Percentiles rank a stretch among this genome's conserved stretches.
These are phyloP conservation scores for Tenthredo notha DNA, from an alignment of 2,888 invertebrate species.

Conservation along the genomic window DNA sequence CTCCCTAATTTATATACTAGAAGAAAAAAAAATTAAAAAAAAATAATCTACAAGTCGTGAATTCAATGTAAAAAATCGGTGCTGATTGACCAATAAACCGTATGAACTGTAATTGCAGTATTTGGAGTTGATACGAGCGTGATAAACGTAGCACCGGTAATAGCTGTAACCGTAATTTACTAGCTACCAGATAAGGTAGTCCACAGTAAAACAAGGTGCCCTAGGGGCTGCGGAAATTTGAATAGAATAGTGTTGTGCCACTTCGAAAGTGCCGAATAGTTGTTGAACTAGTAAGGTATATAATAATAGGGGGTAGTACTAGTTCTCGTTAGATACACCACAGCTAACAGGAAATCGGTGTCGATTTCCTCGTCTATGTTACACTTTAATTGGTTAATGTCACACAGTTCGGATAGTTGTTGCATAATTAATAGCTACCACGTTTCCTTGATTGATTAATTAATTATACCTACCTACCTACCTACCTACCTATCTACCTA, in stretches of 20 bases:
- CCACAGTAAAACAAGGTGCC: slow-evolving; percentile 35
- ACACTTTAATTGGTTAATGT: slow-evolving; percentile 24
- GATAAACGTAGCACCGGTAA: slow-evolving; percentile 41
- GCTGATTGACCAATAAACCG: not conserved
- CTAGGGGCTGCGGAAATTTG: slow-evolving; percentile 41
- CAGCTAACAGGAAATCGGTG: slow-evolving; percentile 14
- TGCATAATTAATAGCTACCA: slow-evolving; percentile 15
- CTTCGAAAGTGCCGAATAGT: not conserved
- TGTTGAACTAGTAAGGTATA: slow-evolving; percentile 6
- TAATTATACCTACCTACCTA: slow-evolving; percentile 23
- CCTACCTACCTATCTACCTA: too few species aligned
- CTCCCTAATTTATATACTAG: not conserved
- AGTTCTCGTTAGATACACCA: slow-evolving; percentile 6
- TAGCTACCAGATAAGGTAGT: slow-evolving; percentile 36
- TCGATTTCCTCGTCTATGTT: not conserved
- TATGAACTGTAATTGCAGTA: slow-evolving; percentile 25
- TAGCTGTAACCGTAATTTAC: slow-evolving; percentile 33
- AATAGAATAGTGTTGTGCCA: slow-evolving; percentile 37
- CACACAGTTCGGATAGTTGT: not conserved
- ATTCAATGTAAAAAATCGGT: not conserved
- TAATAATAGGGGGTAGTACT: too few species aligned
- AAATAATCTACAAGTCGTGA: not conserved
- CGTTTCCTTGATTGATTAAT: slow-evolving; percentile 41
- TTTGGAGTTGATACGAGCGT: slow-evolving; percentile 32
- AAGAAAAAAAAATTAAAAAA: not conserved